A percentile compares a stretch with the other conserved stretches of the same genome.
Conservation (phyloP, 2,888 invertebrate species). For the Cerceris ruficornis region DNA sequence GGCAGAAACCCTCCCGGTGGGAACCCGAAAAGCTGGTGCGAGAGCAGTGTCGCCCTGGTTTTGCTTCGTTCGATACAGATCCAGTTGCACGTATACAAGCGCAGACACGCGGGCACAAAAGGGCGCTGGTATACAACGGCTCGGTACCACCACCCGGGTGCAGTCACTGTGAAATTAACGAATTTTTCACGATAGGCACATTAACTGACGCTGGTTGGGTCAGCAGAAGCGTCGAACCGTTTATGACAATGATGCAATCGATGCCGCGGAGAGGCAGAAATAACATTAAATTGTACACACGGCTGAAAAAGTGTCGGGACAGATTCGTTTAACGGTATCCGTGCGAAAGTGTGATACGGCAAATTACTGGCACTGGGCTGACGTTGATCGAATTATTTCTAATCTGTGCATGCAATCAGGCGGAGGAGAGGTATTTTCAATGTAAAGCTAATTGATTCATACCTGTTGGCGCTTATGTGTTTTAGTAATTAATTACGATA, state of each 20-base stretch:
- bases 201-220: conserved; percentile 64
- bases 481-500: too few species aligned
- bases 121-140: conserved; percentile 36
- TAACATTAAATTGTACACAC: conserved; percentile 25
- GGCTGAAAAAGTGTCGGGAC: neutral
- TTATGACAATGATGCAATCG: conserved; percentile 64
- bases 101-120: conserved; percentile 12
- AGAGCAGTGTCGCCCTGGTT: conserved; percentile 43
- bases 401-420: too few species aligned
- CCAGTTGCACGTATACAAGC: conserved; percentile 8
- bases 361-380: too few species aligned
- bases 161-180: conserved; percentile 77
- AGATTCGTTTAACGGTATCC: neutral
- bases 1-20: conserved; percentile 46
- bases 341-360: neutral
- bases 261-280: conserved; percentile 48
- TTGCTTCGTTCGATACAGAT: conserved; percentile 42
- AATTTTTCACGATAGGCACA: conserved; percentile 73
- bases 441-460: too few species aligned
- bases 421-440: too few species aligned
- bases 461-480: too few species aligned
- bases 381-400: too few species aligned
- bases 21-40: conserved; percentile 58
- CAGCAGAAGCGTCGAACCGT: conserved; percentile 68
- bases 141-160: conserved; percentile 45